Conservation (phyloP, 92 coral and sea anemone genomes). For the Epizoanthus scotinus region DNA sequence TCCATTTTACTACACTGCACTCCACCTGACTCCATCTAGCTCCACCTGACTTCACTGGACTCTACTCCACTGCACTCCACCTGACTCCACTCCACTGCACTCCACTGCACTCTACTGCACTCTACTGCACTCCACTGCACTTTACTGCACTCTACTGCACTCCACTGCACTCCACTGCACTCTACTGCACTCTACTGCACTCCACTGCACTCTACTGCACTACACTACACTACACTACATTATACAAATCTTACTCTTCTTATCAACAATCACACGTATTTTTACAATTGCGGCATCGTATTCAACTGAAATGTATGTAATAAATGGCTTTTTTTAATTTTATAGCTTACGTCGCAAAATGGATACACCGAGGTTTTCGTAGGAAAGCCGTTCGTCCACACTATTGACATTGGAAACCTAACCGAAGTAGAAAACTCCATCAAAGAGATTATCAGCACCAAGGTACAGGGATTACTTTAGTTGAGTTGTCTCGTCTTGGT, state of each 20-base stretch:
- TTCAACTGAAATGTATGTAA: too few relatives aligned
- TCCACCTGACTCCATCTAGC: neutral
- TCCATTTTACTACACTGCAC: neutral
- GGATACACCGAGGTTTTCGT: slow-evolving; percentile 88
- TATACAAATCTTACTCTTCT: too few relatives aligned
- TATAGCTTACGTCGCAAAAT: slow-evolving; percentile 87
- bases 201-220: neutral
- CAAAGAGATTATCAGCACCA: slow-evolving; percentile 60
- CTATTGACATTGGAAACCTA: slow-evolving; percentile 76
- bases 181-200: neutral
- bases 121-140: neutral
- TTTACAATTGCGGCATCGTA: too few relatives aligned
- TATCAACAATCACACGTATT: too few relatives aligned
- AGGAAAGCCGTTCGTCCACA: slow-evolving; percentile 92
- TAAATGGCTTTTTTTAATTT: neutral
- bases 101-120: neutral
- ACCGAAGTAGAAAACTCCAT: slow-evolving; percentile 81
- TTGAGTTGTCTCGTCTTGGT: too few relatives aligned
- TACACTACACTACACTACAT: too few relatives aligned
- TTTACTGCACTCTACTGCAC: neutral
- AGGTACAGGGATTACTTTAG: slow-evolving; percentile 49
- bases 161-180: neutral
- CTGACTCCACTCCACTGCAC: too few relatives aligned
- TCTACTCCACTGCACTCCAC: neutral
- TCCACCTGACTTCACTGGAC: too few relatives aligned